A percentile compares a stretch with the other conserved stretches of the same genome.
These are phyloP conservation scores for Percopsis omiscomaycus DNA, from an alignment of 2,797 vertebrate species.

Conservation along the genomic window DNA sequence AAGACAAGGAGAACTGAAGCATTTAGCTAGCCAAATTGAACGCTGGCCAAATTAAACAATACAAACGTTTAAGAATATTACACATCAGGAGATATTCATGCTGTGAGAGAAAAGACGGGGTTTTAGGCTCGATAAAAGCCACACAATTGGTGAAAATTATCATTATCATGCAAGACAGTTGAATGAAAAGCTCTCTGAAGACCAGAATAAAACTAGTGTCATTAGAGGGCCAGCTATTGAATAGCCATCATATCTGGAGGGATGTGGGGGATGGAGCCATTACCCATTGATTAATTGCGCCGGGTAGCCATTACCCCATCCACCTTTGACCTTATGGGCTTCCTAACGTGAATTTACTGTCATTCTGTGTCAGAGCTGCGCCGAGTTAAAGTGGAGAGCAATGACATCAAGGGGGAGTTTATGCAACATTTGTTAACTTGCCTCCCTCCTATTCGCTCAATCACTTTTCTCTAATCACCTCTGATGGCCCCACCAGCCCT, in stretches of 20 bases:
- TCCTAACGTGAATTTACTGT: slow-evolving; percentile 42
- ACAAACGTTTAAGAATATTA: slow-evolving; percentile 17
- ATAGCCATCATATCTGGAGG: slow-evolving; percentile 68
- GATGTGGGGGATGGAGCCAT: slow-evolving; percentile 62
- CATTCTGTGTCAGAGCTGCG: slow-evolving; percentile 27
- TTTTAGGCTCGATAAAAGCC: slow-evolving; percentile 45
- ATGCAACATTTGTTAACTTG: slow-evolving; percentile 27
- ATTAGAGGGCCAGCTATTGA: slow-evolving; percentile 64
- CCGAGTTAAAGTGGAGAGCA: slow-evolving; percentile 43
- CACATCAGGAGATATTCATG: slow-evolving; percentile 33
- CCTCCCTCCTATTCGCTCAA: slow-evolving; percentile 23
- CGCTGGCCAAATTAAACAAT: slow-evolving; percentile 10
- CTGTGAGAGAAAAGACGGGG: slow-evolving; percentile 8
- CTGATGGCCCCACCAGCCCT: slow-evolving; percentile 5
- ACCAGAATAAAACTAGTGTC: slow-evolving; percentile 62
- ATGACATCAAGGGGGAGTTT: slow-evolving; percentile 40
- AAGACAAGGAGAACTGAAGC: slow-evolving; percentile 25
- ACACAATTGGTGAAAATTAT: slow-evolving; percentile 61
- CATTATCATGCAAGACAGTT: slow-evolving; percentile 68
- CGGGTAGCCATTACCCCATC: slow-evolving; percentile 58
- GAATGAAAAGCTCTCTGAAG: slow-evolving; percentile 66
- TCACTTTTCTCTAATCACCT: slow-evolving; percentile 12
- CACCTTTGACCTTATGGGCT: slow-evolving; percentile 69
- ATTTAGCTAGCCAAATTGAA: slow-evolving; percentile 9
- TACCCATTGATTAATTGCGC: slow-evolving; percentile 70